Conservation (phyloP, 2,888 invertebrate species). For the Eudasyphora cyanicolor region DNA sequence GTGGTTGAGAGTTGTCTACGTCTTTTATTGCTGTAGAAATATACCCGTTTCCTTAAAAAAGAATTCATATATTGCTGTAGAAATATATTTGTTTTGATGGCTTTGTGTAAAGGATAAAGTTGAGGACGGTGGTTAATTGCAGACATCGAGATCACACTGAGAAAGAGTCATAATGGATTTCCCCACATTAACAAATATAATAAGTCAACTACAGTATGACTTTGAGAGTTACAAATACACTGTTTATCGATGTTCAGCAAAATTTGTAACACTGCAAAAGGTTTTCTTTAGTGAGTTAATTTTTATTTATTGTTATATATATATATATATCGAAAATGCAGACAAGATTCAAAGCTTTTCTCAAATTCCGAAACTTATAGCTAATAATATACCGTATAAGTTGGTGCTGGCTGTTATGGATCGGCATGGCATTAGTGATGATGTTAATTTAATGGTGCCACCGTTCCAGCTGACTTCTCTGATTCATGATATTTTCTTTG, state of each 20-base stretch:
- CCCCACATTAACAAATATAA: conserved; percentile 70
- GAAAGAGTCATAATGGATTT: conserved; percentile 53
- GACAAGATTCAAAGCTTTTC: too few species aligned
- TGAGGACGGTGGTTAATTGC: neutral
- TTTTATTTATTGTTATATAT: neutral
- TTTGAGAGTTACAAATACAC: conserved; percentile 76
- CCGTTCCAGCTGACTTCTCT: conserved; percentile 77
- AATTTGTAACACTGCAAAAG: conserved; percentile 76
- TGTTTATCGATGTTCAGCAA: conserved; percentile 78
- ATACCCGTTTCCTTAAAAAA: too few species aligned
- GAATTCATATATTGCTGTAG: too few species aligned
- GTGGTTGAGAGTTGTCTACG: too few species aligned
- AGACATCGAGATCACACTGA: neutral
- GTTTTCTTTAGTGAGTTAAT: conserved; percentile 75
- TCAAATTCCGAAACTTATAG: too few species aligned
- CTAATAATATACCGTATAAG: conserved; percentile 76
- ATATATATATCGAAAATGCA: too few species aligned
- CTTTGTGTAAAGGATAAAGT: conserved; percentile 20
- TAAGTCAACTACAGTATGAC: conserved; percentile 73
- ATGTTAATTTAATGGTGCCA: conserved; percentile 74
- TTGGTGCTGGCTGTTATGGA: conserved; percentile 77
- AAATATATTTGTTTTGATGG: too few species aligned
- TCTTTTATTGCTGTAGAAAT: too few species aligned
- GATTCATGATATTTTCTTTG: conserved; percentile 78
- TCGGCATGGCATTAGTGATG: conserved; percentile 74